Evolutionary conservation across 2,113 vertebrate genomes (phyloP).

Genomic region (Sinocyclocheilus maitianheensis): DNA sequence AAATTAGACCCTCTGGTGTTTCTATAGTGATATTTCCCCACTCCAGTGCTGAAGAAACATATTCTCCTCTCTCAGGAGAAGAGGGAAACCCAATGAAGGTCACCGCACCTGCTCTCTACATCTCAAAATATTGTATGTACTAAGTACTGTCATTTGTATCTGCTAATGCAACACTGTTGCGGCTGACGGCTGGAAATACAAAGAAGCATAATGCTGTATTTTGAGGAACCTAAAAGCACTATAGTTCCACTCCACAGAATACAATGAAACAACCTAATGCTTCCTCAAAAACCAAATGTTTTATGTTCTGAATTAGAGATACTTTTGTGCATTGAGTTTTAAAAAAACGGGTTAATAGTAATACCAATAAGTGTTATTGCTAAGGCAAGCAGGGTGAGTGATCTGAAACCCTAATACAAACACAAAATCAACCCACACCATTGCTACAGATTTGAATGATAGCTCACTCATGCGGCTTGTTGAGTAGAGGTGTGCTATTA

Average conservation of each 20-base stretch:
- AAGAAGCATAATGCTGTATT: neutral
- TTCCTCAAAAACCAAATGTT: neutral
- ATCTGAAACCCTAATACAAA: neutral
- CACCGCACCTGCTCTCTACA: slow-evolving; percentile 5
- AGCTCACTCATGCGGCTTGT: neutral
- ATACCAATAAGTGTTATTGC: neutral
- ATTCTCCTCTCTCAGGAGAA: slow-evolving; percentile 28
- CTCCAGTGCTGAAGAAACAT: slow-evolving; percentile 13
- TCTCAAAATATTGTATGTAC: slow-evolving; percentile 1
- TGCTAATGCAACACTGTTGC: slow-evolving; percentile 28
- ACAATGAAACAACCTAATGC: neutral
- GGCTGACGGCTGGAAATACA: neutral
- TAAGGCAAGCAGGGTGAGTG: neutral
- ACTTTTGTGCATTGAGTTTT: neutral
- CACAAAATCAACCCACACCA: neutral
- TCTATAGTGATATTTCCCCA: slow-evolving; percentile 51
- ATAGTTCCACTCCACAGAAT: neutral
- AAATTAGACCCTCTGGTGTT: slow-evolving; percentile 49
- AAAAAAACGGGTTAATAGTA: neutral
- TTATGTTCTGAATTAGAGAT: neutral
- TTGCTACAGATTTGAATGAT: no score
- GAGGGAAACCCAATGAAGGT: neutral
- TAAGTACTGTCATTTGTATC: slow-evolving; percentile 11
- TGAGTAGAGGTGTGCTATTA: neutral
- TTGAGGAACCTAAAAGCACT: slow-evolving; percentile 13